These are phyloP conservation scores for Lichenostomus cassidix DNA, from an alignment of 2,113 vertebrate genomes.

Conservation along the genomic window DNA sequence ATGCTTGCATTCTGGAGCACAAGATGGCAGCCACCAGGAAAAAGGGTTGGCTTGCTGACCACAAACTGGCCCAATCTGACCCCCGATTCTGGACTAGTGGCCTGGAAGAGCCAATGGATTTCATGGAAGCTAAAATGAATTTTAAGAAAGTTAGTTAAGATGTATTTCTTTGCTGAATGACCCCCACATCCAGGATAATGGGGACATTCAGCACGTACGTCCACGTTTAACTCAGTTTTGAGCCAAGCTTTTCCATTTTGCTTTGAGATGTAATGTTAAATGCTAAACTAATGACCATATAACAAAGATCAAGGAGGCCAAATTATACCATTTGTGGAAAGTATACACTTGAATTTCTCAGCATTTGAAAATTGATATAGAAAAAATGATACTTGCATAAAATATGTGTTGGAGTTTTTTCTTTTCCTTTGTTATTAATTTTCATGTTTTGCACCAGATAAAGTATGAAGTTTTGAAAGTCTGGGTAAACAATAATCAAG, in stretches of 20 bases:
- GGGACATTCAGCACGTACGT: slow-evolving; percentile 16
- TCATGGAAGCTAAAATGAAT: slow-evolving; percentile 72
- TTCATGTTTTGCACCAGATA: not conserved
- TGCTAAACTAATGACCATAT: not conserved
- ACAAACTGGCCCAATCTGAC: slow-evolving; percentile 61
- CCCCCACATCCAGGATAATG: not conserved
- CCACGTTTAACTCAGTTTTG: slow-evolving; percentile 12
- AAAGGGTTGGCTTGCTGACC: slow-evolving; percentile 65
- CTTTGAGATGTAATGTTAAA: not conserved
- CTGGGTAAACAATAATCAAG: not conserved
- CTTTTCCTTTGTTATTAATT: not conserved
- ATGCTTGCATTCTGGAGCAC: slow-evolving; percentile 68
- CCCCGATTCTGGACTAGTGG: slow-evolving; percentile 64
- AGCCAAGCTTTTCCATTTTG: slow-evolving; percentile 52
- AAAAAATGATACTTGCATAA: not conserved
- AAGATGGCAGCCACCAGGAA: slow-evolving; percentile 64
- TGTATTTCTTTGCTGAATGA: slow-evolving; percentile 55
- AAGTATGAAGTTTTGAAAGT: not conserved
- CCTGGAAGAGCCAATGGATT: slow-evolving; percentile 71
- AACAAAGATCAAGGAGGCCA: slow-evolving; percentile 24
- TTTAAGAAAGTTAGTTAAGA: slow-evolving; percentile 65
- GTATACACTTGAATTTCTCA: not conserved
- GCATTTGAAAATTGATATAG: not conserved
- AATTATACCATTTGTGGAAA: slow-evolving; percentile 40
- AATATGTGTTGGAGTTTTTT: not conserved